These are phyloP conservation scores for Mythimna vitellina DNA, from an alignment of 2,888 invertebrate species.

Conservation along the genomic window DNA sequence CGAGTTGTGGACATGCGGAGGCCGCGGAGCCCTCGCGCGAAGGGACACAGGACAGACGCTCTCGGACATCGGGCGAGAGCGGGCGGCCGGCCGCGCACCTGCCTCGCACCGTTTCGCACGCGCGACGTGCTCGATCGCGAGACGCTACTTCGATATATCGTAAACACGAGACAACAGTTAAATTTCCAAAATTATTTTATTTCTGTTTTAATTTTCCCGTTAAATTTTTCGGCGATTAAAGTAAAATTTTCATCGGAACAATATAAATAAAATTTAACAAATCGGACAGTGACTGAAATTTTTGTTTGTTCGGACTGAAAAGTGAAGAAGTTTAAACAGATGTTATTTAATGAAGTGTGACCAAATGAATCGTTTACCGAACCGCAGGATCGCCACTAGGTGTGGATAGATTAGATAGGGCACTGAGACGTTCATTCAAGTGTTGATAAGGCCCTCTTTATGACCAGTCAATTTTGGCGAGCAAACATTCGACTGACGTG, in stretches of 20 bases:
- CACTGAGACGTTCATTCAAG: slow-evolving; percentile 85
- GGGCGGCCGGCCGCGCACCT: slow-evolving; percentile 89
- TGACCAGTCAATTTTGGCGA: slow-evolving; percentile 83
- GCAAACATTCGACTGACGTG: slow-evolving; percentile 78
- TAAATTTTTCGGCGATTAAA: slow-evolving; percentile 49
- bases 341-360: slow-evolving; percentile 78
- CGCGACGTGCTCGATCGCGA: slow-evolving; percentile 86
- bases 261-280: slow-evolving; percentile 61
- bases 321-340: slow-evolving; percentile 82
- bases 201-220: slow-evolving; percentile 54
- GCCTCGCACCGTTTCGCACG: slow-evolving; percentile 84
- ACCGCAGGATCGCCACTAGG: slow-evolving; percentile 85
- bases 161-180: slow-evolving; percentile 81
- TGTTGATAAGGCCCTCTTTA: slow-evolving; percentile 85
- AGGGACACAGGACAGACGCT: slow-evolving; percentile 91
- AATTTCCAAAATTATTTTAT: slow-evolving; percentile 67
- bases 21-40: slow-evolving; percentile 89
- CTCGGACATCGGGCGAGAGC: slow-evolving; percentile 91
- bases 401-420: slow-evolving; percentile 87
- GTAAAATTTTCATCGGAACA: slow-evolving; percentile 63
- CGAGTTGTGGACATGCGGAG: slow-evolving; percentile 87
- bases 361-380: slow-evolving; percentile 75
- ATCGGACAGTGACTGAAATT: slow-evolving; percentile 77
- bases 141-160: slow-evolving; percentile 76
- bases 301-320: slow-evolving; percentile 76